Base-by-base conservation (phyloP, 2,888 invertebrate species). In the Adelphocoris suturalis region DNA sequence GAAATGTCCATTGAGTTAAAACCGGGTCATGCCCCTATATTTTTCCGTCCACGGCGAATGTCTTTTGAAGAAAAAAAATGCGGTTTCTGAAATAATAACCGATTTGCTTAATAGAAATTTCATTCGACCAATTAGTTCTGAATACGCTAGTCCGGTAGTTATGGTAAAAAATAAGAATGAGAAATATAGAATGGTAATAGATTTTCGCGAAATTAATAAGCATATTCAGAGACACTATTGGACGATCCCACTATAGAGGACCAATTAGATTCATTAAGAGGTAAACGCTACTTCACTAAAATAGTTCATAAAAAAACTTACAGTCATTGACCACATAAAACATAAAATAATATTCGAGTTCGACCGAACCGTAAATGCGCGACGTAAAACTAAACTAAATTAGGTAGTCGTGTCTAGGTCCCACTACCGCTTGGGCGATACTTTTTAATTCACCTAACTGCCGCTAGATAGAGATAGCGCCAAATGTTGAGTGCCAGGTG, bases 61-160 rank as follows among this genome's bases (percentile, higher is more conserved):
- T 61, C 61, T 19, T 61, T n/a, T 61, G 16, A 16, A 2, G 61
- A 61, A 61, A n/a, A 19, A 61, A 19, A 52, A 52, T 52, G 61
- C 61, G 9, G 61, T 61, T 61, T 61, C 61, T 19, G 61, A 61
- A 61, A 19, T 61, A 61, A n/a, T 61, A 3, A 61, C 61, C 11
- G 61, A 61, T 61, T 61, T 61, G 61, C 19, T 16, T 61, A 61
- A 61, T 61, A 61, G n/a, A 19, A 61, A 61, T 3, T 61, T 61
- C 61, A 61, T 61, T 4, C 61, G 61, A 61, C 61, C 19, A 61
- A 52, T 3, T 52, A 52, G 11, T 11, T 52, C 52, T 3, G 52
- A 52, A 52, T 52, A 52, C 52, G 52, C 52, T 11, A 52, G 52
- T 52, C 52, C 52, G 12, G 16, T 61, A n/a, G 52, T 52, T 52